These are phyloP conservation scores for Ellobium chinense DNA, from an alignment of 2,888 invertebrate genomes.

Conservation along the genomic window DNA sequence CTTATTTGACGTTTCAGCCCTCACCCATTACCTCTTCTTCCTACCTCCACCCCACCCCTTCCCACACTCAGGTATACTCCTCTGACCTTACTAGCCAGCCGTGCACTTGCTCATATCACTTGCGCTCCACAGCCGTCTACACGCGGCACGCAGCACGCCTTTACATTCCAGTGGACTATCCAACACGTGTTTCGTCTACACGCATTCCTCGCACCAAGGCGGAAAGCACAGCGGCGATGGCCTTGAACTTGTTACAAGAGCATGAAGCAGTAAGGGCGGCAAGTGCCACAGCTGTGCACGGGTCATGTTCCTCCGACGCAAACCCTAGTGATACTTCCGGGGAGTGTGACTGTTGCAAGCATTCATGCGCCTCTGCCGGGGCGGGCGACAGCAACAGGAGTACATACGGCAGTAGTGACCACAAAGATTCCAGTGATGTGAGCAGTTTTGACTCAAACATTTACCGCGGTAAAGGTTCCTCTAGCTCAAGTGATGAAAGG, in stretches of 20 bases:
- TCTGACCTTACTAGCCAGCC: not conserved
- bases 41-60: conserved; percentile 10
- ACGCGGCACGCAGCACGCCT: conserved; percentile 30
- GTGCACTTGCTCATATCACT: not conserved
- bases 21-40: not conserved
- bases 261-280: conserved; percentile 51
- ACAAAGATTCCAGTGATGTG: conserved; percentile 62
- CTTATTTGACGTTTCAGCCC: conserved; percentile 17
- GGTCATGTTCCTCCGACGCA: conserved; percentile 60
- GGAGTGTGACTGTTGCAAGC: conserved; percentile 53
- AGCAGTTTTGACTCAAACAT: conserved; percentile 66
- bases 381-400: conserved; percentile 62
- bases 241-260: not conserved
- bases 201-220: not conserved
- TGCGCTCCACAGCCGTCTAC: not conserved
- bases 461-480: conserved; percentile 49
- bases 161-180: conserved; percentile 29
- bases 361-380: not conserved
- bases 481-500: conserved; percentile 46
- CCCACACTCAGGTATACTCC: conserved; percentile 1
- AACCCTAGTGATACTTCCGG: conserved; percentile 56
- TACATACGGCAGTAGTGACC: conserved; percentile 67
- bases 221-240: not conserved
- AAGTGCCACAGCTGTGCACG: conserved; percentile 58
- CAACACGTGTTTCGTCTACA: not conserved